Evolutionary conservation across 2,113 vertebrate genomes (phyloP).

Genomic region (Bubo blakistoni): DNA sequence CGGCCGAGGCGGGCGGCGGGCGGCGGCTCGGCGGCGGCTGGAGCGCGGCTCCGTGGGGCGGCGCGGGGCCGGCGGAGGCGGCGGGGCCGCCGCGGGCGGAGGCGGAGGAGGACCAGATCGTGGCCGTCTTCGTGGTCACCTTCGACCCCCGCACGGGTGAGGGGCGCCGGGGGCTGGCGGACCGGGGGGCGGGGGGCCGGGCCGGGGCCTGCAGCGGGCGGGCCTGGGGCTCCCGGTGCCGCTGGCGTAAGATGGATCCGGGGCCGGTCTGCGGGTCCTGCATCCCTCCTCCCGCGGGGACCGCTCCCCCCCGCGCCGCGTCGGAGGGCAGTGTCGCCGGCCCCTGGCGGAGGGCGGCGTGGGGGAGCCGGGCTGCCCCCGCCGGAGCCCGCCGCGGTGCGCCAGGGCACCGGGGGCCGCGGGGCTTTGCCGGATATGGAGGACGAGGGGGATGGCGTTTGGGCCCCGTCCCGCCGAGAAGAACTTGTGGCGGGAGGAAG

Average conservation of each 20-base stretch:
- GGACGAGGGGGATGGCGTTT: rapidly evolving
- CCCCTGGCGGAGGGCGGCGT: neutral
- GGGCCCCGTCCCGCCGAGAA: neutral
- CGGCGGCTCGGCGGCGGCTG: slow-evolving; percentile 47
- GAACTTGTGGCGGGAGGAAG: neutral
- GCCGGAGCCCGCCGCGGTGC: neutral
- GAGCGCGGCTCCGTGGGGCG: slow-evolving; percentile 5
- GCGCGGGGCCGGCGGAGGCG: slow-evolving; percentile 54
- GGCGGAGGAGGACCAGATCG: slow-evolving; percentile 92
- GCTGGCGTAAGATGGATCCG: neutral
- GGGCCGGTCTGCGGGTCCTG: neutral
- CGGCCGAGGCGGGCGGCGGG: slow-evolving; percentile 40
- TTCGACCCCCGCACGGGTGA: slow-evolving; percentile 94
- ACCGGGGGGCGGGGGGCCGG: neutral
- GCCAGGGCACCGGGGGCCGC: neutral
- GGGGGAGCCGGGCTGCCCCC: neutral
- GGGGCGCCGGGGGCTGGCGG: neutral
- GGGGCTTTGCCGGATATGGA: neutral
- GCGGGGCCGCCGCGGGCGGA: slow-evolving; percentile 67
- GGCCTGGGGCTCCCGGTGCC: neutral
- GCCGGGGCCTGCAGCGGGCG: neutral
- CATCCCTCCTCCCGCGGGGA: neutral
- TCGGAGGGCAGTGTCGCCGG: neutral
- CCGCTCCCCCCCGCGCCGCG: neutral
- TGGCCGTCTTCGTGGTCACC: slow-evolving; percentile 93